These are phyloP conservation scores for Apodemus sylvaticus DNA, from an alignment of 2,113 vertebrate species.

Conservation along the genomic window DNA sequence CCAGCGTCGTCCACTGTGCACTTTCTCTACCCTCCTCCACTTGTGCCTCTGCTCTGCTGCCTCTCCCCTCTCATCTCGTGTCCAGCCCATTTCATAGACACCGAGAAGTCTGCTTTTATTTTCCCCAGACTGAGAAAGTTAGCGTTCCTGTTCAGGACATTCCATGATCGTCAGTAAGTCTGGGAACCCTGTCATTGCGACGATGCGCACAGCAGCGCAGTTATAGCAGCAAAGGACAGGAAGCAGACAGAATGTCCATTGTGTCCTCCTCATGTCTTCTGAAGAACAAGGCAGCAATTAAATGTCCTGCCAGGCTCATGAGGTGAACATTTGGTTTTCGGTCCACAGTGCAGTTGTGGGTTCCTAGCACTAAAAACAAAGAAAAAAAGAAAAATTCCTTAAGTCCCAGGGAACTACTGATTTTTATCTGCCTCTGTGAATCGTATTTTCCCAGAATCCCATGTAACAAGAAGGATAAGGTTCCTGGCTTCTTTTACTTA, in stretches of 20 bases:
- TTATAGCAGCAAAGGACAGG: neutral
- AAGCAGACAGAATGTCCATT: neutral
- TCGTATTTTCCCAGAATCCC: conserved; percentile 11
- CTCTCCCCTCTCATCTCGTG: neutral
- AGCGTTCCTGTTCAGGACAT: neutral
- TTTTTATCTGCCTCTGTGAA: neutral
- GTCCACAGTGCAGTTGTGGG: neutral
- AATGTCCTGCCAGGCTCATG: neutral
- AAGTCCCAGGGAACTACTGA: neutral
- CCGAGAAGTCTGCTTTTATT: neutral
- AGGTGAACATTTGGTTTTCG: too few relatives aligned
- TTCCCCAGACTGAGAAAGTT: neutral
- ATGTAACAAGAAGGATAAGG: neutral
- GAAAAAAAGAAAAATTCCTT: neutral
- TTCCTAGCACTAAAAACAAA: neutral
- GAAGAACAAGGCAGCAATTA: neutral
- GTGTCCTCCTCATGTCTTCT: neutral
- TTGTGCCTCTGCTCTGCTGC: neutral
- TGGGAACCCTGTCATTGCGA: conserved; percentile 1
- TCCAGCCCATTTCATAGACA: neutral
- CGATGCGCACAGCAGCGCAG: neutral
- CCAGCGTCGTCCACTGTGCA: too few relatives aligned
- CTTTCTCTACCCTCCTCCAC: neutral
- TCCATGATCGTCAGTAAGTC: neutral
- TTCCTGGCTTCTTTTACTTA: neutral